Evolutionary conservation across 2,797 vertebrate genomes (phyloP).

Genomic region (Acestrorhynchus altus): DNA sequence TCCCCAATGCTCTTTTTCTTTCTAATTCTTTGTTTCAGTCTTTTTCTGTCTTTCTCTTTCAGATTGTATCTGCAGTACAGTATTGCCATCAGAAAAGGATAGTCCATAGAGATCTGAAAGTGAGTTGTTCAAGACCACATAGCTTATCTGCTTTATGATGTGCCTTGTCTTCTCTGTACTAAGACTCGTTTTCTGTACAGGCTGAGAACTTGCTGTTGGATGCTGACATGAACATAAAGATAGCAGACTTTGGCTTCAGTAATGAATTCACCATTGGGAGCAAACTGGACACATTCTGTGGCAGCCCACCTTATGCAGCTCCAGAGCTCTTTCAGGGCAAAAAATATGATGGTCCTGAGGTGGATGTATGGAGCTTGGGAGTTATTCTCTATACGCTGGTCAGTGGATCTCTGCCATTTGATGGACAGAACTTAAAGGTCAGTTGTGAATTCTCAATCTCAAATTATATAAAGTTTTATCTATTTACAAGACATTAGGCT

Average conservation of each 20-base stretch:
- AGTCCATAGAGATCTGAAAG: conserved; percentile 90
- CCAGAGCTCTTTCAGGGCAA: conserved; percentile 91
- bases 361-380: conserved; percentile 89
- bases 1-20: neutral
- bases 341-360: conserved; percentile 87
- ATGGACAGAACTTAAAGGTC: conserved; percentile 95
- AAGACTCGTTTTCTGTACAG: conserved; percentile 64
- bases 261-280: conserved; percentile 92
- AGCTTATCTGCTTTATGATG: neutral
- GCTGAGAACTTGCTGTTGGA: conserved; percentile 94
- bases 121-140: conserved; percentile 58
- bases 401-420: conserved; percentile 92
- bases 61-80: conserved; percentile 91
- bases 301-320: conserved; percentile 90
- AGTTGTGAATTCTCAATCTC: neutral
- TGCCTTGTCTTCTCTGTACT: neutral
- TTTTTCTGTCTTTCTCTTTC: conserved; percentile 59
- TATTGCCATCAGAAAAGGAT: conserved; percentile 91
- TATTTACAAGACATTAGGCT: no score
- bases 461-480: no score
- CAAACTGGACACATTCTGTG: conserved; percentile 94
- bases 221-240: conserved; percentile 95
- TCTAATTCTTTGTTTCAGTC: neutral
- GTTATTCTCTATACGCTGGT: conserved; percentile 92
- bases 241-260: conserved; percentile 94